Evolutionary conservation across 2,888 invertebrate species (phyloP), one percentile per base, ranked within the genome.

Genomic region (Drosophila prostipennis): DNA sequence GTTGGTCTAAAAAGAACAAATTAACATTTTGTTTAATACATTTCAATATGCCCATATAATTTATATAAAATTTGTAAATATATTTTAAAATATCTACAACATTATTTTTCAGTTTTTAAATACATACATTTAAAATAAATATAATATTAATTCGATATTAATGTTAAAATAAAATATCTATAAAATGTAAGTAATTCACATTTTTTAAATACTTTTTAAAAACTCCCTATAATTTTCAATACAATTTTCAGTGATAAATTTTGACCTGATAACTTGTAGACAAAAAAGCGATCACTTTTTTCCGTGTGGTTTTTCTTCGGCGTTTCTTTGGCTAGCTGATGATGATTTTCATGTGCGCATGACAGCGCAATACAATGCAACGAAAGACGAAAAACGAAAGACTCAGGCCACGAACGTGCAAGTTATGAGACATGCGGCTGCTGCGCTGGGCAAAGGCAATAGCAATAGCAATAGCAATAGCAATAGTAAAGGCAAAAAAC

Each of bases 341-440:
- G 81, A 72, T 82, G 80, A 83, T 79, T 82, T 79, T 81, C 82
- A 79, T 80, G 56, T 78, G 86, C 71, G 72, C 86, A 82, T 82
- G 85, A 85, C 83, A 82, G 76, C 82, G 86, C 81, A 81, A 81
- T 81, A 81, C 82, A 85, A 82, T 85, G 80, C 80, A 80, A 72
- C 58, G 34, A 34, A 46, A 53, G 42, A 34, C 39, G 77, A 83
- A 82, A 83, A 83, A 83, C 39, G 77, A 83, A 82, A 83, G 80
- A 83, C 86, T 77, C 72, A 72, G 83, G 83, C 79, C 77, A 83
- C 83, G 76, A 83, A 82, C 82, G 83, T 86, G 86, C 80, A 79
- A 46, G 48, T 63, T 69, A 69, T 69, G 61, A 72, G 71, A 71
- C 71, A 69, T 56, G 63, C 40, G 53, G 49, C 56, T 34, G 43